Percentiles rank a stretch among this genome's conserved stretches.
These are phyloP conservation scores for Drosophila silvestris DNA, from an alignment of 2,888 invertebrate species.

Conservation along the genomic window DNA sequence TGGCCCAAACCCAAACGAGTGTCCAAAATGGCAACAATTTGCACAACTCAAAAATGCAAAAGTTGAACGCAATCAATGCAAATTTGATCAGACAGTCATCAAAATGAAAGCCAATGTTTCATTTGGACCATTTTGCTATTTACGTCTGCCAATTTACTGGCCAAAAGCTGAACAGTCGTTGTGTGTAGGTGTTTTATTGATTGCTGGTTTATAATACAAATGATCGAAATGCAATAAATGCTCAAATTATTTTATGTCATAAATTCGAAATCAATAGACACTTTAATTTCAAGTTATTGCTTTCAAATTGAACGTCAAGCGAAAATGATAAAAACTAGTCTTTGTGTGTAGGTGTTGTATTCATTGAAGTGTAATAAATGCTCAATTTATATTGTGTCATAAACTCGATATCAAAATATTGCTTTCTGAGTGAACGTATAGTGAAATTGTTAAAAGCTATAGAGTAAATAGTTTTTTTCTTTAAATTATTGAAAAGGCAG, in stretches of 20 bases:
- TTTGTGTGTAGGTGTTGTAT: slow-evolving; percentile 14
- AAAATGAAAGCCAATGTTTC: slow-evolving; percentile 26
- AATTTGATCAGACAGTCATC: slow-evolving; percentile 35
- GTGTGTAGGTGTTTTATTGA: slow-evolving; percentile 8
- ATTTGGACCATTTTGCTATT: slow-evolving; percentile 21
- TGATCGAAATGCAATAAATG: neutral
- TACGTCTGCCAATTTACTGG: slow-evolving; percentile 22
- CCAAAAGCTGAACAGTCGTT: slow-evolving; percentile 8
- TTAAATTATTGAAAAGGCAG: neutral
- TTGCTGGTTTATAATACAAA: slow-evolving; percentile 2
- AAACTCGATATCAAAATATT: neutral
- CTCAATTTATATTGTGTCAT: neutral
- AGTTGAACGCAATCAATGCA: slow-evolving; percentile 35
- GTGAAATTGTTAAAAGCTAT: neutral
- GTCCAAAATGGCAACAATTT: slow-evolving; percentile 50
- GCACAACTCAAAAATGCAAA: slow-evolving; percentile 10
- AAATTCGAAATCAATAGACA: neutral
- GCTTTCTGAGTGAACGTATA: neutral
- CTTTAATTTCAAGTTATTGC: neutral
- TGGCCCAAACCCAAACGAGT: slow-evolving; percentile 12
- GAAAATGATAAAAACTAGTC: neutral
- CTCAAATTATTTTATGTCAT: neutral
- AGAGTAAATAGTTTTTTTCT: neutral
- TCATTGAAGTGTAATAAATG: neutral
- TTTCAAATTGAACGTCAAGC: neutral